Base-by-base conservation (phyloP, 2,888 invertebrate genomes). In the Podotricha telesiphe region DNA sequence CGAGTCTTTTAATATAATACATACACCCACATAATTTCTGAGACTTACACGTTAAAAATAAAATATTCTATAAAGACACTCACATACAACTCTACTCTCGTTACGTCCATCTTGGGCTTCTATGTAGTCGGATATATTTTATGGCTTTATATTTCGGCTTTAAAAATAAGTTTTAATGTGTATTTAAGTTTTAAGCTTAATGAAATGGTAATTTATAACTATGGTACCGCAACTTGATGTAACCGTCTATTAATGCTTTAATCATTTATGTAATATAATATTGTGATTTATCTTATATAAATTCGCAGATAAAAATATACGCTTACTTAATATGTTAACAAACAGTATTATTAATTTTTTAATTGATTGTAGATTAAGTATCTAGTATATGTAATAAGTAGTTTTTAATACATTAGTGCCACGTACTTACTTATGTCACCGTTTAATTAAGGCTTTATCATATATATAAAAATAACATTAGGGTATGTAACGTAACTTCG, bases 381-480 rank as follows among this genome's bases (percentile, higher is more conserved):
- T 55, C 17, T 34, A 53, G n/a, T 37, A 17, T 19, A 8, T 17
- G 13, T 55, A 34, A 34, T 59, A 59, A 58, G 58, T 42, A 45
- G 40, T 4, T 15, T 17, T 22, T 58, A 45, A 59, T 59, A 17
- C 1, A 11, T 17, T 45, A 45, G 45, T n/a, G n/a, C 42, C 28
- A 28, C 22, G 45, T 17, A 17, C 28, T 28, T 17, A 17, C 28
- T 28, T 59, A 59, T 59, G 42, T 59, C 2, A 28, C 22, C 37
- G 53, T 65, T 42, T 37, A 56, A 17, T 61, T 67, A 55, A 56
- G 45, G 48, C 58, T 69, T 66, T 53, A 42, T 53, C 58, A 67
- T 73, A 66, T 70, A 69, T 69, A 59, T 64, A 40, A 62, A 71
- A 68, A 66, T 72, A 72, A 73, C 74, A 58, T 69, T 69, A 75